phyloP scores from a whole-genome alignment of 2,113 vertebrate genomes.

The Peucedramus taeniatus region DNA sequence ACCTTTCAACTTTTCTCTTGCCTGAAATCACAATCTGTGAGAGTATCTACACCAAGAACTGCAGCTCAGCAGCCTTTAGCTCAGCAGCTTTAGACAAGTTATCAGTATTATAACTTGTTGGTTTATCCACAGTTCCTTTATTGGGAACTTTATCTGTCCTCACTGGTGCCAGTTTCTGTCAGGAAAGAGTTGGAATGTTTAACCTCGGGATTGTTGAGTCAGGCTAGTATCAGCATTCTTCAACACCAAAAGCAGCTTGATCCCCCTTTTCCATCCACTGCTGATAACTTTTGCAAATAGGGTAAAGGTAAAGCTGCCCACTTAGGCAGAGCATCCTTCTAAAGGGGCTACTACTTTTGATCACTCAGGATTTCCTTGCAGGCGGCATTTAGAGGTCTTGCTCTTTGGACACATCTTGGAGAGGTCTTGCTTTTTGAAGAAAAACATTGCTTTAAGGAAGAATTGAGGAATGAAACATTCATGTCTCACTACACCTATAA shows the following conservation, averaged over 20 bases:
- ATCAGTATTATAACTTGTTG: neutral
- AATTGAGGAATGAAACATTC: neutral
- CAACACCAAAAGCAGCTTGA: neutral
- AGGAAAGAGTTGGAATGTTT: neutral
- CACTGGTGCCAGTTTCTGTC: neutral
- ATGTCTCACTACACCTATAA: neutral
- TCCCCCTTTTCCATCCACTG: neutral
- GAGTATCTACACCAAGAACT: neutral
- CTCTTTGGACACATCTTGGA: slow-evolving; percentile 1
- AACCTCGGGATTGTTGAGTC: neutral
- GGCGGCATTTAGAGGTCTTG: neutral
- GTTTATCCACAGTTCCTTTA: neutral
- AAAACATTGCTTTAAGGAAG: neutral
- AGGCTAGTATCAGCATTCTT: neutral
- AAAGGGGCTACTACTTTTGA: neutral
- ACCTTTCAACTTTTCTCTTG: neutral
- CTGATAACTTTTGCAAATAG: neutral
- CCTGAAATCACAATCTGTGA: neutral
- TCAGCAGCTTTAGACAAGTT: neutral
- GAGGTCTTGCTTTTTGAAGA: neutral
- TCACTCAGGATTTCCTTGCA: neutral
- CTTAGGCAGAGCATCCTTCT: neutral
- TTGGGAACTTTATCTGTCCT: neutral
- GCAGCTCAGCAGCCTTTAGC: neutral
- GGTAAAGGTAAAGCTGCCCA: neutral